Percentiles rank a stretch among this genome's conserved stretches.
Conservation (phyloP, 2,113 vertebrate species). For the Apodemus sylvaticus region DNA sequence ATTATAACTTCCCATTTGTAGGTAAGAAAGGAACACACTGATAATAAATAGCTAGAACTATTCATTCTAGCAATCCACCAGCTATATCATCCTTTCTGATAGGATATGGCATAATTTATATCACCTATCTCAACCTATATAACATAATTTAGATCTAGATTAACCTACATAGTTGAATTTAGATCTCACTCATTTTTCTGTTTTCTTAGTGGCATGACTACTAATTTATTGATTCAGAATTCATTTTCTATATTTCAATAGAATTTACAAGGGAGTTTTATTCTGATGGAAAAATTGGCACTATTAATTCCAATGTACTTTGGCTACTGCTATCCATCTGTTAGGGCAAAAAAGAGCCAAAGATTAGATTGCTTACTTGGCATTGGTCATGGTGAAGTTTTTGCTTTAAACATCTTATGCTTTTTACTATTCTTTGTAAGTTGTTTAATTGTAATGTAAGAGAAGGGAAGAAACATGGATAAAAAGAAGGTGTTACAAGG, state of each 20-base stretch:
- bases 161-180: neutral
- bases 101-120: neutral
- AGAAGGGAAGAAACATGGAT: neutral
- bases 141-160: neutral
- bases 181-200: neutral
- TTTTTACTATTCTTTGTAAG: neutral
- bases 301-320: neutral
- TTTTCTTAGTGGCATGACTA: neutral
- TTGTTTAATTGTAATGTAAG: slow-evolving; percentile 1
- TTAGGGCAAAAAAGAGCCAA: neutral
- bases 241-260: neutral
- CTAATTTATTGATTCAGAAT: neutral
- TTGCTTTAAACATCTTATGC: neutral
- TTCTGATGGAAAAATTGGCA: neutral
- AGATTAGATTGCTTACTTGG: neutral
- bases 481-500: neutral
- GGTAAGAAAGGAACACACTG: neutral
- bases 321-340: neutral
- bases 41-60: neutral
- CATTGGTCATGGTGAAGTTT: neutral
- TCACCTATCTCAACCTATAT: neutral
- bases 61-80: neutral
- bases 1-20: neutral
- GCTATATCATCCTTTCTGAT: neutral
- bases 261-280: neutral